A percentile compares a stretch with the other conserved stretches of the same genome.
These are phyloP conservation scores for Zaprionus taronus DNA, from an alignment of 1,140 invertebrate species.

Conservation along the genomic window DNA sequence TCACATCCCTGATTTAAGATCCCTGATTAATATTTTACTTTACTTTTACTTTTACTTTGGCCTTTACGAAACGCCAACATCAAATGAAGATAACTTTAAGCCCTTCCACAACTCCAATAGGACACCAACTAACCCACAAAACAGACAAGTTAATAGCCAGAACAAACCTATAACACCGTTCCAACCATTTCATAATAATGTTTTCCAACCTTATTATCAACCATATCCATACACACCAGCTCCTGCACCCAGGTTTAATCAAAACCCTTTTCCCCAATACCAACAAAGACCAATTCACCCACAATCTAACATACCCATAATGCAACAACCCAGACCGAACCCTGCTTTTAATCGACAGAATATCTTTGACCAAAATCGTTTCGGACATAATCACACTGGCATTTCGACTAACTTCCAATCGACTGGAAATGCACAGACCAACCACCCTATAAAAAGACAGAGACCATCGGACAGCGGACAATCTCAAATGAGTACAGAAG, in stretches of 20 bases:
- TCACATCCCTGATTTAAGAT: too few relatives aligned
- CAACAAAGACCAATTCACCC: not conserved
- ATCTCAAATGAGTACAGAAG: constrained; percentile 2
- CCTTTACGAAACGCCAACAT: not conserved
- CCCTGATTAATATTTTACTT: too few relatives aligned
- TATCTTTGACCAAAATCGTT: constrained; percentile 8
- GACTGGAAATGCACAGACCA: not conserved
- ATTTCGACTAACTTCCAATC: too few relatives aligned
- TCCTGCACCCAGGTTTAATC: not conserved
- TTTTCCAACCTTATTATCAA: not conserved
- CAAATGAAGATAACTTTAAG: not conserved
- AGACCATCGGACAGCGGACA: constrained; percentile 19
- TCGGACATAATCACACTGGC: not conserved
- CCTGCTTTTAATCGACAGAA: not conserved
- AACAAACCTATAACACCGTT: not conserved
- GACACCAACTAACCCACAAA: not conserved
- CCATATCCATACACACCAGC: not conserved
- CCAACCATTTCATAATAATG: not conserved
- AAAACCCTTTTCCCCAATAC: not conserved
- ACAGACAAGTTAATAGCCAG: not conserved
- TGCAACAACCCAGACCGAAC: not conserved
- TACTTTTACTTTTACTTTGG: too few relatives aligned
- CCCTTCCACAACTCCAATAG: not conserved
- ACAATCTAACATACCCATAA: not conserved
- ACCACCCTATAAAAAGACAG: not conserved